These are phyloP conservation scores for Leuciscus idus DNA, from an alignment of 2,113 vertebrate species.

Conservation along the genomic window DNA sequence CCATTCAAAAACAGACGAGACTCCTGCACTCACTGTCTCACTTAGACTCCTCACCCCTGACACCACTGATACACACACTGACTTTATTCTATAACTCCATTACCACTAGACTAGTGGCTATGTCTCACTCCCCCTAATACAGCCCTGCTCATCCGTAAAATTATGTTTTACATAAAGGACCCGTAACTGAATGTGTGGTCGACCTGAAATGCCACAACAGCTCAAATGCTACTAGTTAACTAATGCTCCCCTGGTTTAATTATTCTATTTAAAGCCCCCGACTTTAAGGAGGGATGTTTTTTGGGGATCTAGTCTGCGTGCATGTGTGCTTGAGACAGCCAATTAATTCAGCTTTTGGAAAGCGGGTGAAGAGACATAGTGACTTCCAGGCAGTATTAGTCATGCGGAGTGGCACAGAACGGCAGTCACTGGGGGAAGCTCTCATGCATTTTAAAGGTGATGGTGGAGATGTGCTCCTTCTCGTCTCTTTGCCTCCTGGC, in stretches of 20 bases:
- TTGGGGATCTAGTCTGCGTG: constrained; percentile 31
- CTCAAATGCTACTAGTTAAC: constrained; percentile 65
- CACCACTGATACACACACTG: constrained; percentile 13
- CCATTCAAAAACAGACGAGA: neutral
- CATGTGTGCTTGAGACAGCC: constrained; percentile 64
- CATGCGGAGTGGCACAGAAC: constrained; percentile 68
- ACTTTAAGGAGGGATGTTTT: constrained; percentile 43
- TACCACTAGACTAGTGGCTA: constrained; percentile 13
- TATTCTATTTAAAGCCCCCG: constrained; percentile 54
- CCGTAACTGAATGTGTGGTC: constrained; percentile 48
- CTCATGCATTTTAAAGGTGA: constrained; percentile 74
- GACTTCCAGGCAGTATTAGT: constrained; percentile 71
- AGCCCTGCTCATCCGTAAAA: constrained; percentile 51
- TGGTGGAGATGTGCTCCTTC: constrained; percentile 42
- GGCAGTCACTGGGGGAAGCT: constrained; percentile 63
- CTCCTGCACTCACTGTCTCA: neutral
- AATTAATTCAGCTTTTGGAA: constrained; percentile 77
- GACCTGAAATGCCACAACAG: constrained; percentile 59
- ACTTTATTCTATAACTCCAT: constrained; percentile 9
- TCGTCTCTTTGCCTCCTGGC: constrained; percentile 24
- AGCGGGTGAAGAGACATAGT: constrained; percentile 66
- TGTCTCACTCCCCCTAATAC: constrained; percentile 28
- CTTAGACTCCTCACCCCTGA: constrained; percentile 11
- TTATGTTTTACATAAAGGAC: constrained; percentile 58
- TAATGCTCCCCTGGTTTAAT: constrained; percentile 55